A percentile compares a stretch with the other conserved stretches of the same genome.
phyloP scores from a whole-genome alignment of 2,113 vertebrate genomes.

The Rhabdomys dilectus region DNA sequence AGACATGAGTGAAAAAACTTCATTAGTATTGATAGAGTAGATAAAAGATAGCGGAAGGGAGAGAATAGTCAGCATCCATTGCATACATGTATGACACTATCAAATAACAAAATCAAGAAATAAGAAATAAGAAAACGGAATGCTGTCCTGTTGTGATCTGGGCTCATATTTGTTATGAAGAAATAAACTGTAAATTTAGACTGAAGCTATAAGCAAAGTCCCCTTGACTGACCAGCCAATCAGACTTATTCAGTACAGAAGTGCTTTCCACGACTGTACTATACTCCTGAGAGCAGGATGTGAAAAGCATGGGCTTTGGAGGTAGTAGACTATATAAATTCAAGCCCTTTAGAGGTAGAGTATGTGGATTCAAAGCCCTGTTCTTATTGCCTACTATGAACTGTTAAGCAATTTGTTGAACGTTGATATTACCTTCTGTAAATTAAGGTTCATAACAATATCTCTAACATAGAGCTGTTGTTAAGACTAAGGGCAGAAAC shows the following conservation, averaged over 20 bases:
- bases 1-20: neutral
- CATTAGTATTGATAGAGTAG: neutral
- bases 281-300: neutral
- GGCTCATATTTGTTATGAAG: neutral
- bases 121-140: neutral
- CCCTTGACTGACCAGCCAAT: neutral
- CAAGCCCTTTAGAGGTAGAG: neutral
- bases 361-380: neutral
- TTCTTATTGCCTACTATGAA: neutral
- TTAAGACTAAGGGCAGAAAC: neutral
- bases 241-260: constrained; percentile 25
- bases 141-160: neutral
- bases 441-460: constrained; percentile 15
- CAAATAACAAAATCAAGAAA: neutral
- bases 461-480: neutral
- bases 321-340: neutral
- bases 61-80: neutral
- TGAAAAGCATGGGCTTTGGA: neutral
- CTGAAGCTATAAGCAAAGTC: constrained; percentile 49
- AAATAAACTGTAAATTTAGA: constrained; percentile 42
- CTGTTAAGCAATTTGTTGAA: constrained; percentile 19
- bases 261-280: neutral
- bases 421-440: neutral
- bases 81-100: neutral
- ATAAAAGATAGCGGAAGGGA: neutral